phyloP scores from a whole-genome alignment of 2,797 vertebrate species.

The Gadopsis marmoratus region DNA sequence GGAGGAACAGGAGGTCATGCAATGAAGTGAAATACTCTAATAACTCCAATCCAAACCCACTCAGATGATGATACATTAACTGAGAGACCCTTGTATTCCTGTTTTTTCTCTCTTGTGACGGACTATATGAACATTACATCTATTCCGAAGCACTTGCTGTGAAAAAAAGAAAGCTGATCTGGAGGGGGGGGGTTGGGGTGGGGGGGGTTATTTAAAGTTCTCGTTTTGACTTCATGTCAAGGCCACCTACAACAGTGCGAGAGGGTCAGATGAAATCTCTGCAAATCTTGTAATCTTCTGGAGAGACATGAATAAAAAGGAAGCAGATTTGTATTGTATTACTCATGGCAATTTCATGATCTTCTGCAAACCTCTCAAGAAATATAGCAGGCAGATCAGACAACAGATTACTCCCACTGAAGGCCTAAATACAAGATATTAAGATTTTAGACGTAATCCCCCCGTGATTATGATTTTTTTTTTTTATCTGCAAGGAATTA shows the following conservation, averaged over 20 bases:
- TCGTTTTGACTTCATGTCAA: conserved; percentile 80
- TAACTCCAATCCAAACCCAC: conserved; percentile 95
- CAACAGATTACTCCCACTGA: conserved; percentile 84
- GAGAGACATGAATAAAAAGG: conserved; percentile 81
- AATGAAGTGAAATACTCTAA: conserved; percentile 97
- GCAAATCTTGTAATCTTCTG: conserved; percentile 90
- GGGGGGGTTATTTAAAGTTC: conserved; percentile 83
- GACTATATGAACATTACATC: conserved; percentile 67
- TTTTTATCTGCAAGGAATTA: conserved; percentile 88
- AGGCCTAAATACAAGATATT: conserved; percentile 91
- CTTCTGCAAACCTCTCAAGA: conserved; percentile 84
- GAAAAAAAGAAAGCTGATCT: conserved; percentile 59
- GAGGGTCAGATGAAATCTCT: conserved; percentile 80
- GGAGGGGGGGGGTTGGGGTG: background rate
- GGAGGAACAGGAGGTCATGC: conserved; percentile 93
- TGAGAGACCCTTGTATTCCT: conserved; percentile 90
- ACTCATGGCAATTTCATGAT: conserved; percentile 90
- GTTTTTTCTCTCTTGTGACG: conserved; percentile 69
- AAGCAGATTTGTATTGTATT: conserved; percentile 91
- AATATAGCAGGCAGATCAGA: conserved; percentile 82
- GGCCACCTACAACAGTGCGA: conserved; percentile 54
- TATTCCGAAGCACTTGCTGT: conserved; percentile 62
- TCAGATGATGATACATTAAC: conserved; percentile 97
- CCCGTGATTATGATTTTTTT: conserved; percentile 88
- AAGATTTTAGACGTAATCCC: conserved; percentile 92